Percentiles rank a stretch among this genome's conserved stretches.
Evolutionary conservation across 92 coral and sea anemone genomes (phyloP).

Genomic region (Actinostola sp.): DNA sequence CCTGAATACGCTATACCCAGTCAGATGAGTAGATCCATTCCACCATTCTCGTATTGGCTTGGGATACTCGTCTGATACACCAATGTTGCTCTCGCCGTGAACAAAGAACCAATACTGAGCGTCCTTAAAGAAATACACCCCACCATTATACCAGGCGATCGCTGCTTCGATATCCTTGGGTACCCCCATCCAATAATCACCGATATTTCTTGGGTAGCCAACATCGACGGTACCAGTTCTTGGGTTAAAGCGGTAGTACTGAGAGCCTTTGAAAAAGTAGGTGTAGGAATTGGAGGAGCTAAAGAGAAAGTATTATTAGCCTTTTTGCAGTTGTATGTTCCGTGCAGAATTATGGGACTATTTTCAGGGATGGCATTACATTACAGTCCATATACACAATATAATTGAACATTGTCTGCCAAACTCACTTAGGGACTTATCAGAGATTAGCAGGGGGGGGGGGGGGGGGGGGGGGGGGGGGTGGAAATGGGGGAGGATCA

Average conservation of each 20-base stretch:
- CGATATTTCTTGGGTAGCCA: conserved; percentile 73
- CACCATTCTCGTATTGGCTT: conserved; percentile 73
- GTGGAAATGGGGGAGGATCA: no score
- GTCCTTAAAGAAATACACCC: conserved; percentile 85
- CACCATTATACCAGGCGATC: conserved; percentile 91
- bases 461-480: no score
- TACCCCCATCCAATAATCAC: conserved; percentile 77
- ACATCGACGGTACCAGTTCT: conserved; percentile 52
- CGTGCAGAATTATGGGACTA: no score
- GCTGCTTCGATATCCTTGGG: conserved; percentile 82
- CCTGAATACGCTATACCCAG: conserved; percentile 72
- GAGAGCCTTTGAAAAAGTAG: conserved; percentile 87
- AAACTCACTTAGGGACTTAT: no score
- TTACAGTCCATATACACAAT: no score
- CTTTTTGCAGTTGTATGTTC: not conserved
- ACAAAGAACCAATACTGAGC: conserved; percentile 73
- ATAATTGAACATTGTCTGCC: not conserved
- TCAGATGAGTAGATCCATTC: conserved; percentile 23
- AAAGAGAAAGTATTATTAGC: not conserved
- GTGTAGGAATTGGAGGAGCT: conserved; percentile 86
- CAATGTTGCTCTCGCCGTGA: conserved; percentile 45
- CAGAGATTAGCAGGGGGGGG: no score
- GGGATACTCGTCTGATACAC: conserved; percentile 66
- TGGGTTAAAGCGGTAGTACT: conserved; percentile 78
- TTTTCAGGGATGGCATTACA: no score